Percentiles rank a stretch among this genome's conserved stretches.
phyloP scores from a whole-genome alignment of 1,140 invertebrate species.

The Drosophila mauritiana region DNA sequence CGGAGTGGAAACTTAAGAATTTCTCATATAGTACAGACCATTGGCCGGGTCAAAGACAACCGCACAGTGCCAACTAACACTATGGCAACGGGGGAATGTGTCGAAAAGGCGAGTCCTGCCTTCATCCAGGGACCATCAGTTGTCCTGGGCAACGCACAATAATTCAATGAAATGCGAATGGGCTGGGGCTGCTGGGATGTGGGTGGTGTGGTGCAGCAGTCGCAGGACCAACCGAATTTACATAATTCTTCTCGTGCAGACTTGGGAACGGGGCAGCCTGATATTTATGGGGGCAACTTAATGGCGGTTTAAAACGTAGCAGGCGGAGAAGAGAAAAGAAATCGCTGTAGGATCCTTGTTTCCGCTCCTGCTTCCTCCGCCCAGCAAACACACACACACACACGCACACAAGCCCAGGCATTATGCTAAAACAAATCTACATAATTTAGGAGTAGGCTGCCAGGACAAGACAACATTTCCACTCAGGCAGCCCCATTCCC shows the following conservation, averaged over 20 bases:
- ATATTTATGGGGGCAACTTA: conserved; percentile 78
- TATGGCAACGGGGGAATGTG: conserved; percentile 31
- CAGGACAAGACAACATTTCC: conserved; percentile 49
- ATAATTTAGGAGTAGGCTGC: conserved; percentile 77
- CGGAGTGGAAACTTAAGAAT: conserved; percentile 15
- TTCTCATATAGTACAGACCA: conserved; percentile 23
- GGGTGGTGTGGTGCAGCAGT: conserved; percentile 41
- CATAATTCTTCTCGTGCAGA: conserved; percentile 61
- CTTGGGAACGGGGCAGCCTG: conserved; percentile 37
- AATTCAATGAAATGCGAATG: conserved; percentile 56
- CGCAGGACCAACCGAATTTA: conserved; percentile 70
- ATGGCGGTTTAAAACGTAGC: conserved; percentile 80
- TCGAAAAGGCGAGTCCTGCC: conserved; percentile 23
- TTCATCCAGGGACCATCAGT: conserved; percentile 10
- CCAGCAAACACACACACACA: conserved; percentile 15
- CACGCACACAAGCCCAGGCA: conserved; percentile 33
- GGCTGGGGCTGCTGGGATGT: background rate
- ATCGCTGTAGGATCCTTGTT: conserved; percentile 43
- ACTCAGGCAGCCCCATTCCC: background rate
- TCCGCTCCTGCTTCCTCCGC: background rate
- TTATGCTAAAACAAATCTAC: conserved; percentile 83
- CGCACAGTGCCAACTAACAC: conserved; percentile 14
- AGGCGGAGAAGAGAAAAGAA: conserved; percentile 42
- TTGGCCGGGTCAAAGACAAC: conserved; percentile 13
- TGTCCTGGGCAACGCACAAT: conserved; percentile 43